Base-by-base conservation (phyloP, 1,140 invertebrate species). In the Macrotrachela quadricornifera region DNA sequence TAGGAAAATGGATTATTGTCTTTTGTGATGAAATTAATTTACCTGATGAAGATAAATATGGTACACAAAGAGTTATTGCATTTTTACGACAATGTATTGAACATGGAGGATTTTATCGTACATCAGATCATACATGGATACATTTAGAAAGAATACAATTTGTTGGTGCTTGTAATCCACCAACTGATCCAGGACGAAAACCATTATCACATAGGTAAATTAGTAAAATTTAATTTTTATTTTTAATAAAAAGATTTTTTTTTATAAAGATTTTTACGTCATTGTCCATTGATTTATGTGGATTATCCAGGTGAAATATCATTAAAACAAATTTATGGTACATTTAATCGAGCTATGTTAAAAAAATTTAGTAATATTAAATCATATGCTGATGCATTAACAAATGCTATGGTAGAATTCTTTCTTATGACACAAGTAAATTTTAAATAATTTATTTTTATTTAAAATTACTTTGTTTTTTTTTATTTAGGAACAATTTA, bases 11-110 rank as follows among this genome's bases (percentile, higher is more conserved):
- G 92, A 72, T 97, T n/a, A 84, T 99, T 11, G 74, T 97, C n/a
- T 97, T 99, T 77, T 99, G 94, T 68, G 92, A 99, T 72, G 94
- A 97, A 76, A 99, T 99, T 63, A 99, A 99, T 75, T 78, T 99
- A 61, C 94, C 94, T 0, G 87, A 92, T 62, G 90, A 92, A 83
- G 94, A 99, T 67, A 82, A 87, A 61, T 95, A 95, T 63, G 90
- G 85, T 44, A 99, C 94, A 0, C 92, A 97, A 70, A 73, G 92
- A 55, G 92, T 99, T 0, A 99, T 99, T 57, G 94, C 88, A 11
- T 99, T 99, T 75, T 71, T 99, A 54, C 73, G 94, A 37, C 92
- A 99, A 68, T 74, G 99, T 55, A 84, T 99, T 0, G 91, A 97
- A 70, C 88, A 96, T 63, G 76, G 75, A 56, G 77, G 77, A 14